These are phyloP conservation scores for Porites australiensis DNA, from an alignment of 64 coral and sea anemone genomes.

Conservation along the genomic window DNA sequence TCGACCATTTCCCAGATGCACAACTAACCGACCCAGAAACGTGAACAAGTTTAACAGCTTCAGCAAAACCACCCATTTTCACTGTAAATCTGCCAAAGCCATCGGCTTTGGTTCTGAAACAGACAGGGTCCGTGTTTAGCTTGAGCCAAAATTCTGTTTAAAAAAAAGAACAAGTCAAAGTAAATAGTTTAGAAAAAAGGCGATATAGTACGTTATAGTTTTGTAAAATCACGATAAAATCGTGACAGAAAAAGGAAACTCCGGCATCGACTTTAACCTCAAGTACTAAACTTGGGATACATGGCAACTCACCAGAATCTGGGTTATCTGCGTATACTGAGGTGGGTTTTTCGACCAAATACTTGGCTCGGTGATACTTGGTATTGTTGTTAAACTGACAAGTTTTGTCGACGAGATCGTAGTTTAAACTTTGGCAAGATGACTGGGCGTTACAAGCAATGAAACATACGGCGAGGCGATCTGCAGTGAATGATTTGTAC, in stretches of 20 bases:
- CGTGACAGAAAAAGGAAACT: no score
- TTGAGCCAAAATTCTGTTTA: no score
- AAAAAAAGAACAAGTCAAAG: no score
- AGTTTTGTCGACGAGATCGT: constrained; percentile 22
- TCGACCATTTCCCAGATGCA: neutral
- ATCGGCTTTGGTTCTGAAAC: neutral
- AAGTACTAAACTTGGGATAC: no score
- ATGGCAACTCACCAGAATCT: neutral
- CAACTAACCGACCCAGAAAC: neutral
- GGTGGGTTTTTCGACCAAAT: constrained; percentile 24
- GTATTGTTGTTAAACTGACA: constrained; percentile 32
- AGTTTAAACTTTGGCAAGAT: constrained; percentile 25
- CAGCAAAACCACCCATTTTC: neutral
- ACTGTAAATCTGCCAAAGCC: neutral
- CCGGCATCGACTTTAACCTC: no score
- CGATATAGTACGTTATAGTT: no score
- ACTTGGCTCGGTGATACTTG: constrained; percentile 8
- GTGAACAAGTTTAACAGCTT: neutral
- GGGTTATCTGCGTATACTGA: constrained; percentile 17
- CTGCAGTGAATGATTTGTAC: constrained; percentile 1
- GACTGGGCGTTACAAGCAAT: constrained; percentile 6
- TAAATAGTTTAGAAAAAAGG: no score
- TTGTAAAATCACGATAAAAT: no score
- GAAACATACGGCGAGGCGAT: neutral
- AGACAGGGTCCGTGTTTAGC: no score